Evolutionary conservation across 1,140 invertebrate species (phyloP), one percentile per base, ranked within the genome.

Genomic region (Drosophila prosaltans): DNA sequence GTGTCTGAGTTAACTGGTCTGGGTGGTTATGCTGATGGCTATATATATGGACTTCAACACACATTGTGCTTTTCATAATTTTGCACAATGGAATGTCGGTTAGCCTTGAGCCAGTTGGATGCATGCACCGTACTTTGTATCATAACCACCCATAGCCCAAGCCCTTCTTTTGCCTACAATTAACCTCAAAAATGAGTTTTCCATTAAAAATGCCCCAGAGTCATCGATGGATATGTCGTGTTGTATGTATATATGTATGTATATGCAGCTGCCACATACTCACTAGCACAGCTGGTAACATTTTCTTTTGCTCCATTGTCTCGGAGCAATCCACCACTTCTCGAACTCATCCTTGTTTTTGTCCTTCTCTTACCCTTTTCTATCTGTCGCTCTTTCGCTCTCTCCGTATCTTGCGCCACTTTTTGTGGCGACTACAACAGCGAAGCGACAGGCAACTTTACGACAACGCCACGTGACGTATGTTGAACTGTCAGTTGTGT

Each of bases 181-280:
- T 91, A 91, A 91, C 88, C 88, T 88, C 88, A 91, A 90, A 91
- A 91, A 88, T 86, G 88, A 91, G 83, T 91, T 91, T 51, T 91
- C 88, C 88, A 91, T 91, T 91, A 91, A 91, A 91, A 91, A 91
- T 91, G 88, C 82, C 88, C 88, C 71, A 71, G 75, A 91, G 88
- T 91, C 85, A 90, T 85, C 85, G 85, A 84, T 78, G 83, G 76
- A 69, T 45, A 24, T 63, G 43, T 63, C 41, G 28, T 63, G 16
- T 36, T 48, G 32, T 40, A 9, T 45, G 43, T 63, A 65, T 45
- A 36, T 63, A 65, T 51, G 41, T 67, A 58, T 62, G 65, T 65
- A 67, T 71, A 58, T 65, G 45, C 36, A 51, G 45, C 45, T 61
- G 51, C 48, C 51, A 75, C 55, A 55, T 51, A 41, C 48, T n/a